These are phyloP conservation scores for Erynnis tages DNA, from an alignment of 2,888 invertebrate species.

Conservation along the genomic window DNA sequence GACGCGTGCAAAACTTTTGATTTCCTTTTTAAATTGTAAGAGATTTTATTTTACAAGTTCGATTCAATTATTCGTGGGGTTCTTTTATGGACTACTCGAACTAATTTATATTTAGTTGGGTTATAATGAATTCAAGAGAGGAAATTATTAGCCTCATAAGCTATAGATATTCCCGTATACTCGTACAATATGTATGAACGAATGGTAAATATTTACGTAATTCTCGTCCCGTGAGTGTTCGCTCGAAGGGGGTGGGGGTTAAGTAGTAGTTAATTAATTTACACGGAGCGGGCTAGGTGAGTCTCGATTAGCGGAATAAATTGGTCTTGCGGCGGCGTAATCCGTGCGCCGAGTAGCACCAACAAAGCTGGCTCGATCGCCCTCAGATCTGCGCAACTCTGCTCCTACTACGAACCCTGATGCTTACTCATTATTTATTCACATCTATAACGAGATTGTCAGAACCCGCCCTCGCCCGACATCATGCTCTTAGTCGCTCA, in stretches of 20 bases:
- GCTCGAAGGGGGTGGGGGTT: slow-evolving; percentile 43
- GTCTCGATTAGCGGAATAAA: slow-evolving; percentile 76
- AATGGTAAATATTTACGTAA: background rate
- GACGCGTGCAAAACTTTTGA: slow-evolving; percentile 41
- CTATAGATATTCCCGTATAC: too few species aligned
- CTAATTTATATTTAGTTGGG: too few species aligned
- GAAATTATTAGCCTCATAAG: too few species aligned
- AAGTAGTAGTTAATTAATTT: slow-evolving; percentile 74
- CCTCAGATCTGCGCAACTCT: slow-evolving; percentile 41
- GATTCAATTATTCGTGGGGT: background rate
- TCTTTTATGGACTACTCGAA: background rate
- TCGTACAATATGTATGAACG: too few species aligned
- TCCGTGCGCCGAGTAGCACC: slow-evolving; percentile 65
- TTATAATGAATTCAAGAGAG: too few species aligned
- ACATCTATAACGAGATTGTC: slow-evolving; percentile 78
- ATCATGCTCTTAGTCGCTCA: slow-evolving; percentile 51
- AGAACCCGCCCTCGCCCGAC: slow-evolving; percentile 51
- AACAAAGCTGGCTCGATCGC: slow-evolving; percentile 65
- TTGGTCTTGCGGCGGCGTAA: slow-evolving; percentile 61
- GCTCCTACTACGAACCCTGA: slow-evolving; percentile 61
- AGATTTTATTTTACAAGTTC: background rate
- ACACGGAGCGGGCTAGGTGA: slow-evolving; percentile 59
- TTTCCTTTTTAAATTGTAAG: slow-evolving; percentile 21
- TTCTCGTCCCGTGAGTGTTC: slow-evolving; percentile 2
- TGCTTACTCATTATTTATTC: slow-evolving; percentile 79